Percentiles rank a stretch among this genome's conserved stretches.
Conservation (phyloP, 2,797 vertebrate species). For the Poeciliopsis infans region DNA sequence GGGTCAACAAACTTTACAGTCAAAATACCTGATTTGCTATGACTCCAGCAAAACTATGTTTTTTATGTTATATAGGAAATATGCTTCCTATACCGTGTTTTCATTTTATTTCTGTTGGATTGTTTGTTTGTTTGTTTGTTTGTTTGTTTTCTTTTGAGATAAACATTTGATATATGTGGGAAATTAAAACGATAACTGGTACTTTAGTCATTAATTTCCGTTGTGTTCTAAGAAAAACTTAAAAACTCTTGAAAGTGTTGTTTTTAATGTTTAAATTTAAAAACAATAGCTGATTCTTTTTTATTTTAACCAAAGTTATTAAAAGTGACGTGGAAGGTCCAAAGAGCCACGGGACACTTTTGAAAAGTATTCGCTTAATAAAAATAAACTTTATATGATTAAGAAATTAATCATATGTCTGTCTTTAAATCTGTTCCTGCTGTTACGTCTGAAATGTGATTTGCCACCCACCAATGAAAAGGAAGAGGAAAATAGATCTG, state of each 20-base stretch:
- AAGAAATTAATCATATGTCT: no score
- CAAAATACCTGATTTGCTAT: neutral
- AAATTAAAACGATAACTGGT: neutral
- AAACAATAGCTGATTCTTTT: neutral
- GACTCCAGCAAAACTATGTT: neutral
- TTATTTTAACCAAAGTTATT: neutral
- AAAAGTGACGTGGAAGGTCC: neutral
- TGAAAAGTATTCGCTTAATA: neutral
- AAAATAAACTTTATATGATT: neutral
- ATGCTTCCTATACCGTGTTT: no score
- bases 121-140: no score
- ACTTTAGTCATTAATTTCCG: neutral
- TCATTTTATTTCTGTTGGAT: no score
- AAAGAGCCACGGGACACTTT: neutral
- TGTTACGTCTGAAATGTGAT: no score
- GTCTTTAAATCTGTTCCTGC: no score
- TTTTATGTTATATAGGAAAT: no score
- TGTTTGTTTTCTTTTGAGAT: no score
- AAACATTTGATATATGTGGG: neutral
- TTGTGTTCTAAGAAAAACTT: neutral
- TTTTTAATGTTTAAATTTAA: neutral
- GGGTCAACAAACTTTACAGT: neutral
- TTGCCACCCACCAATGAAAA: neutral
- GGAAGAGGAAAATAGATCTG: slow-evolving; percentile 54
- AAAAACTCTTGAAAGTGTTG: no score